Base-by-base conservation (phyloP, 2,888 invertebrate genomes). In the Malachius bipustulatus region DNA sequence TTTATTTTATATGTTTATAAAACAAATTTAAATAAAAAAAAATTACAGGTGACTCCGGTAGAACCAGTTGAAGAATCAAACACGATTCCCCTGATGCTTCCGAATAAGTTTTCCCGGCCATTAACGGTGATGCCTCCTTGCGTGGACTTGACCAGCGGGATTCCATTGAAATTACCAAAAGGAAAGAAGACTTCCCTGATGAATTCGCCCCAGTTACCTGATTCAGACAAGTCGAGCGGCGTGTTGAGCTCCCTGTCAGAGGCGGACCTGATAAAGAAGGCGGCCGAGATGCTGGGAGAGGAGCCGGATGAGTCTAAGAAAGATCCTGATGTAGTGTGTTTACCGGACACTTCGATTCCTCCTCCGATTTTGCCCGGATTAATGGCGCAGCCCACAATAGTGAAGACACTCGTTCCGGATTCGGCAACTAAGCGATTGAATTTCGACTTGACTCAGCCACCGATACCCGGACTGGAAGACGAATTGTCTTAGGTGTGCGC, bases 201-300 rank as follows among this genome's bases (percentile, higher is more conserved):
- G 2, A 41, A 48, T 3, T 41, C 46, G n/a, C 3, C 45, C 2
- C 27, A 37, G 8, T 19, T 38, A 10, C 35, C 30, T 35, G 38
- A 40, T 4, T 2, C 26, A 4, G 44, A 42, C 4, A 36, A 39
- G 29, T n/a, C 47, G 35, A 38, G 47, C 37, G 65, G 67, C 42
- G 67, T 69, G 3, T 48, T 72, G 16, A 65, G 70, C 43, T 64
- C 66, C 1, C 49, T 72, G 30, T 66, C 69, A 19, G 72, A 72
- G 46, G 64, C 66, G 38, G 73, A 73, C 44, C 49, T 73, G 16
- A 69, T 72, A 14, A 65, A 66, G 40, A 71, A 71, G 52, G 72
- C 71, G 1, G 68, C 66, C 14, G 71, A 72, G 51, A 70, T 72
- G 63, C 51, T 70, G 34, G 66, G 65, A 0, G 65, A 67, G 24